Evolutionary conservation across 2,797 vertebrate genomes (phyloP).

Genomic region (Lepilemur septentrionalis): DNA sequence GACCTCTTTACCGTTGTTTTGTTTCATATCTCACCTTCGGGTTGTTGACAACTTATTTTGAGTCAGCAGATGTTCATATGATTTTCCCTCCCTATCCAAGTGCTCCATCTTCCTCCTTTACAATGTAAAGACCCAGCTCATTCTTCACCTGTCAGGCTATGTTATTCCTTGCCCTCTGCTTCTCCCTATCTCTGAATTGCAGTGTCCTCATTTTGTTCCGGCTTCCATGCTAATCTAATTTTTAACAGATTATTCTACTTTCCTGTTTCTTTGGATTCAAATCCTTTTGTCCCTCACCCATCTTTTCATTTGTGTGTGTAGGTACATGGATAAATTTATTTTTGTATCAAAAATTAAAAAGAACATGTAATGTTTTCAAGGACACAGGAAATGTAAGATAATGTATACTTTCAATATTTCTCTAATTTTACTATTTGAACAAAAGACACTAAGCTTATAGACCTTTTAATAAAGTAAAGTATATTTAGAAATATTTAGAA

Average conservation of each 20-base stretch:
- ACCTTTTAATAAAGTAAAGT: not conserved
- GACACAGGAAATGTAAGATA: not conserved
- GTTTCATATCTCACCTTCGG: slow-evolving; percentile 15
- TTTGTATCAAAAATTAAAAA: slow-evolving; percentile 52
- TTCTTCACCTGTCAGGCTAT: slow-evolving; percentile 68
- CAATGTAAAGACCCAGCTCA: not conserved
- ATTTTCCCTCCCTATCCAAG: slow-evolving; percentile 46
- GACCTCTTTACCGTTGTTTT: not conserved
- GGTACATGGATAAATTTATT: slow-evolving; percentile 24
- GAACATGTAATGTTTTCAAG: too few relatives aligned
- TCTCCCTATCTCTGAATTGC: slow-evolving; percentile 58
- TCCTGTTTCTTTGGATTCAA: slow-evolving; percentile 44
- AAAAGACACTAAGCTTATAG: not conserved
- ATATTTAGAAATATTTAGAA: slow-evolving; percentile 36
- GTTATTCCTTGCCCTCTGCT: slow-evolving; percentile 53
- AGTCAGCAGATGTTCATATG: slow-evolving; percentile 62
- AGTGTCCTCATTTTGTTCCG: slow-evolving; percentile 73
- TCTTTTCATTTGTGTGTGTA: slow-evolving; percentile 65
- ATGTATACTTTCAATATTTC: not conserved
- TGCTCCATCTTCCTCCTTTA: not conserved
- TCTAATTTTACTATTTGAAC: slow-evolving; percentile 51
- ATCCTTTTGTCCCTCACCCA: slow-evolving; percentile 62
- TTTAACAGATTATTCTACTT: slow-evolving; percentile 58
- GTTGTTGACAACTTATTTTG: slow-evolving; percentile 38
- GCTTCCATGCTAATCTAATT: slow-evolving; percentile 72